Percentiles rank a stretch among this genome's conserved stretches.
Conservation (phyloP, 1,140 invertebrate genomes). For the Glossosoma conforme region DNA sequence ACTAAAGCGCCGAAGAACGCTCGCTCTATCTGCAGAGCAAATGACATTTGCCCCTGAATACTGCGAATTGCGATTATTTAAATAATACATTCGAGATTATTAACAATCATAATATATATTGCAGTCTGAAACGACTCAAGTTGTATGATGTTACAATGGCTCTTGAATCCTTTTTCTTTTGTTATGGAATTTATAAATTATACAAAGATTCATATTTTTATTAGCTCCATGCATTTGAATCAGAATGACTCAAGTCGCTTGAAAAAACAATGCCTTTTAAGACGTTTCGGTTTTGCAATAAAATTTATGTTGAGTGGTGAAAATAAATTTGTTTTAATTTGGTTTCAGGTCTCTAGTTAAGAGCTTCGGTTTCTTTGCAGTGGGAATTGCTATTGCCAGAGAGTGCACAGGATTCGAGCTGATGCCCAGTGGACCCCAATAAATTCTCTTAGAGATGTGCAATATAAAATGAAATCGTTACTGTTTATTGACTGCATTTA, state of each 20-base stretch:
- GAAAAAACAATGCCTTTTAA: not conserved
- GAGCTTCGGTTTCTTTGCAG: conserved; percentile 60
- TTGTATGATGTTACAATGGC: too few species aligned
- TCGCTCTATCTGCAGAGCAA: too few species aligned
- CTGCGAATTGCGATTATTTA: too few species aligned
- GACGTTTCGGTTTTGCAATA: not conserved
- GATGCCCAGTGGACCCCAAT: conserved; percentile 51
- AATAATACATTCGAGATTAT: too few species aligned
- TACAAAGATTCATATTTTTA: too few species aligned
- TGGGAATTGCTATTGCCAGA: conserved; percentile 62
- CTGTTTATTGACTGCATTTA: not conserved
- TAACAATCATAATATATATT: too few species aligned
- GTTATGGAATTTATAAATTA: too few species aligned
- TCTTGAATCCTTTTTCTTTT: too few species aligned
- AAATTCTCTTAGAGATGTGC: conserved; percentile 13
- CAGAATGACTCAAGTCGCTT: not conserved
- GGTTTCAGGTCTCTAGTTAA: conserved; percentile 63
- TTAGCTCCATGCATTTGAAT: not conserved
- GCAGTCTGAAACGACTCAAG: too few species aligned
- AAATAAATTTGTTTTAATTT: not conserved
- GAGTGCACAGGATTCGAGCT: conserved; percentile 62
- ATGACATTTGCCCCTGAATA: too few species aligned
- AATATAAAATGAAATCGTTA: not conserved
- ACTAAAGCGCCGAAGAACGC: not conserved
- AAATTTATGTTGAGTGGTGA: not conserved